phyloP scores from a whole-genome alignment of 2,888 invertebrate genomes.

The Mechanitis messenoides region DNA sequence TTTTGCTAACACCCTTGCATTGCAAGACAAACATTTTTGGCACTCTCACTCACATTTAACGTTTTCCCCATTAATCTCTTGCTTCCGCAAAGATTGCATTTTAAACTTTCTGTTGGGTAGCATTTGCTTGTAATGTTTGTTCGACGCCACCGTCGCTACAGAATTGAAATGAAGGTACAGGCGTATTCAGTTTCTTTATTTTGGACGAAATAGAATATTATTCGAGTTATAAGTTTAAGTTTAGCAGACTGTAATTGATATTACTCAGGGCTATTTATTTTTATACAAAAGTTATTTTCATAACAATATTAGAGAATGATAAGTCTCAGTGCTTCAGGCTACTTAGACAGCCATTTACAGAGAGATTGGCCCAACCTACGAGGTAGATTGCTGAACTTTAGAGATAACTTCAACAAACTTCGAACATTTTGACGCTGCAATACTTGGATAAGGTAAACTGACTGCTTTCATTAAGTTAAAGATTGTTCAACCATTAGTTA shows the following conservation, averaged over 20 bases:
- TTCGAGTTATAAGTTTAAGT: neutral
- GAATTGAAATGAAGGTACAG: conserved; percentile 45
- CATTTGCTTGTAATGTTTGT: conserved; percentile 61
- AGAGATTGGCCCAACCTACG: conserved; percentile 66
- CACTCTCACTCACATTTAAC: conserved; percentile 63
- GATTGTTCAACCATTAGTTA: conserved; percentile 32
- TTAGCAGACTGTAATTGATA: neutral
- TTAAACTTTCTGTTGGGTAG: conserved; percentile 61
- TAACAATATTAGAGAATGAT: conserved; percentile 53
- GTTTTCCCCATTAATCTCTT: conserved; percentile 66
- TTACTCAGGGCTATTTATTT: neutral
- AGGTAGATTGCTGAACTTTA: conserved; percentile 71
- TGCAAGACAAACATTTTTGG: conserved; percentile 53
- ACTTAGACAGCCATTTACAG: conserved; percentile 69
- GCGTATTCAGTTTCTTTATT: conserved; percentile 26
- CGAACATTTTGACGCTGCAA: conserved; percentile 70
- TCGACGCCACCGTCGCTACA: conserved; percentile 31
- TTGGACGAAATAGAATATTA: conserved; percentile 27
- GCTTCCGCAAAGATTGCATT: conserved; percentile 64
- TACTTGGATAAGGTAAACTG: conserved; percentile 71
- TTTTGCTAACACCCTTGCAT: conserved; percentile 54
- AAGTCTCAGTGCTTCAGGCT: conserved; percentile 57
- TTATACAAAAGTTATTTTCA: conserved; percentile 51
- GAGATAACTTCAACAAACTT: conserved; percentile 71
- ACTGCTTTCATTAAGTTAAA: conserved; percentile 68